Percentiles rank a stretch among this genome's conserved stretches.
These are phyloP conservation scores for Caenorhabditis remanei DNA, from an alignment of 1,140 invertebrate genomes.

Conservation along the genomic window DNA sequence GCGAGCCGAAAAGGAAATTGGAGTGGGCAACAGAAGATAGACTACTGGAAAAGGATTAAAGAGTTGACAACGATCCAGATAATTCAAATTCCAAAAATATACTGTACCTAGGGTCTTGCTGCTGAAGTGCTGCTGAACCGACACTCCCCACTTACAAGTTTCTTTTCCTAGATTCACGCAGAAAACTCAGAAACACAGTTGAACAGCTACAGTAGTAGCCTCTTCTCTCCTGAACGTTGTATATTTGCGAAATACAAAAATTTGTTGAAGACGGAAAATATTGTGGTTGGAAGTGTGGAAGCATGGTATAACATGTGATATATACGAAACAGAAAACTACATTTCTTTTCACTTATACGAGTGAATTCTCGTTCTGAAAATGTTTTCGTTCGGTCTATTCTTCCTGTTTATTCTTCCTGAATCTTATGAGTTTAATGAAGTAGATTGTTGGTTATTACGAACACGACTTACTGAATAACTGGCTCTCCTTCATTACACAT, in stretches of 20 bases:
- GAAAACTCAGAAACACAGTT: background rate
- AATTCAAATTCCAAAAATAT: no score
- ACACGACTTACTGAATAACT: background rate
- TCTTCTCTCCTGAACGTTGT: no score
- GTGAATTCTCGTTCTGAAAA: background rate
- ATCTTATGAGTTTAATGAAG: background rate
- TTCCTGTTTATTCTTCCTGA: background rate
- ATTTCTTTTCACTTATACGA: background rate
- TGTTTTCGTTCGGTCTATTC: background rate
- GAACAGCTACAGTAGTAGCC: background rate
- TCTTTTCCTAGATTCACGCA: no score
- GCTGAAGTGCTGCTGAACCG: no score
- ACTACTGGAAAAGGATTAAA: no score
- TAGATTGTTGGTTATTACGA: background rate
- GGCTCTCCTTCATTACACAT: slow-evolving; percentile 23
- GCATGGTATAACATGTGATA: background rate
- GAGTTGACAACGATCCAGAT: no score
- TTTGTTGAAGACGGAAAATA: background rate
- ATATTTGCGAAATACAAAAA: slow-evolving; percentile 12
- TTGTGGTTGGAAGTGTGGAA: background rate
- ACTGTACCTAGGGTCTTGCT: no score
- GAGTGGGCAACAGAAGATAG: no score
- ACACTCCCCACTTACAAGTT: no score
- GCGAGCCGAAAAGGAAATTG: no score
- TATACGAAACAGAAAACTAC: background rate